Base-by-base conservation (phyloP, 2,888 invertebrate species). In the Erebia epiphron region DNA sequence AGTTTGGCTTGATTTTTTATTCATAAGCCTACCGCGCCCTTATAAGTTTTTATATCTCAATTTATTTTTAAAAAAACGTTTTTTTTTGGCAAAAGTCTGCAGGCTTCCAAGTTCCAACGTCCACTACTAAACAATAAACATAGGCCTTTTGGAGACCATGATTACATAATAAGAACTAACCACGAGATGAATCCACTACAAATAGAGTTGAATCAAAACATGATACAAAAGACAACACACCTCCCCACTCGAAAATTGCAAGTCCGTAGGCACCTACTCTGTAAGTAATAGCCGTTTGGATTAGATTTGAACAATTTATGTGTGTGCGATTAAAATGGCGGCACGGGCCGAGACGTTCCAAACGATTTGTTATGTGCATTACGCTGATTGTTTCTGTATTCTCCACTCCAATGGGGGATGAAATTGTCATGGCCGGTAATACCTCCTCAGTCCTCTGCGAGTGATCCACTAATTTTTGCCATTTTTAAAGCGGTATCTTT, bases 251-350 rank as follows among this genome's bases (percentile, higher is more conserved):
- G 26, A 58, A 50, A 50, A 60, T 35, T 35, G 67, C 50, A 50
- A 35, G 49, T 9, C 35, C 67, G 72, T 67, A 69, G 69, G 62
- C 67, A 66, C 58, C 35, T 18, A 61, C 60, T 50, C 67, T 72
- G 72, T 70, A 72, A 72, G 62, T 70, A 67, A 72, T 70, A 67
- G 72, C 70, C 67, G 52, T 67, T 67, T 46, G 69, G 69, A 69
- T 72, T 72, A 69, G 67, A 67, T 69, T 67, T 63, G 49, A 43
- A 67, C 69, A 60, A 72, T 72, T 72, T 72, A 72, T 72, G 72
- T 72, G 66, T 63, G 69, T 64, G 67, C 63, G 67, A 72, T 69
- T 72, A 69, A 67, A 69, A 58, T 46, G 68, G 64, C 52, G 49
- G 65, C 60, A 49, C 71, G 61, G 35, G 65, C 35, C 21, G 52